phyloP scores from a whole-genome alignment of 1,140 invertebrate species.

The Tetragonula clypearis region DNA sequence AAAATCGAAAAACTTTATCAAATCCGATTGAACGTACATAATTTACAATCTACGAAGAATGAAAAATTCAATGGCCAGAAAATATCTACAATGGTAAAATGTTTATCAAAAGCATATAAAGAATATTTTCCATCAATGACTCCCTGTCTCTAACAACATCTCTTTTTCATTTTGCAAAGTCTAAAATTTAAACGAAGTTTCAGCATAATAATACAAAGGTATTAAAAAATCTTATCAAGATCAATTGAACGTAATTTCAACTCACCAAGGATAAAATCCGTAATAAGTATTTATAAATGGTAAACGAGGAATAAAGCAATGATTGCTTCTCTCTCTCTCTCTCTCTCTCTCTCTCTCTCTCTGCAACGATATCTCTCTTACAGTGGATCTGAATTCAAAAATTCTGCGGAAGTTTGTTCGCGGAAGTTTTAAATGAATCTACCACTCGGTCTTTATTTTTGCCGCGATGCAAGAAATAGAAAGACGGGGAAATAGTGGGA shows the following conservation, averaged over 20 bases:
- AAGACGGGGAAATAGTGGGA: neutral
- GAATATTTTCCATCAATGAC: neutral
- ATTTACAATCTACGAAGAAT: neutral
- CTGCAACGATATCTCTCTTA: neutral
- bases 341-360: too few species aligned
- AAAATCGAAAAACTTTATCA: neutral
- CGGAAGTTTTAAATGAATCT: constrained; percentile 39
- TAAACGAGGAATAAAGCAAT: neutral
- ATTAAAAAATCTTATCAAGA: too few species aligned
- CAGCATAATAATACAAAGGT: too few species aligned
- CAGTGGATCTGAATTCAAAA: neutral
- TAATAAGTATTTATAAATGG: too few species aligned
- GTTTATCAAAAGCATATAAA: neutral
- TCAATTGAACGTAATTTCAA: too few species aligned
- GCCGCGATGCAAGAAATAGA: constrained; percentile 38
- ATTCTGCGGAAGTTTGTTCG: neutral
- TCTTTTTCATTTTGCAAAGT: too few species aligned
- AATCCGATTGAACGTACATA: neutral
- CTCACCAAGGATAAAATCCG: too few species aligned
- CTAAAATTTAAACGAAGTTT: too few species aligned
- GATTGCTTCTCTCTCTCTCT: too few species aligned
- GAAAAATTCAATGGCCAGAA: neutral
- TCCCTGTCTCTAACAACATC: neutral
- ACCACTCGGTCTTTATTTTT: constrained; percentile 48
- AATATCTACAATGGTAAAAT: neutral